Evolutionary conservation across 2,113 vertebrate species (phyloP).

Genomic region (Pelodiscus sinensis): DNA sequence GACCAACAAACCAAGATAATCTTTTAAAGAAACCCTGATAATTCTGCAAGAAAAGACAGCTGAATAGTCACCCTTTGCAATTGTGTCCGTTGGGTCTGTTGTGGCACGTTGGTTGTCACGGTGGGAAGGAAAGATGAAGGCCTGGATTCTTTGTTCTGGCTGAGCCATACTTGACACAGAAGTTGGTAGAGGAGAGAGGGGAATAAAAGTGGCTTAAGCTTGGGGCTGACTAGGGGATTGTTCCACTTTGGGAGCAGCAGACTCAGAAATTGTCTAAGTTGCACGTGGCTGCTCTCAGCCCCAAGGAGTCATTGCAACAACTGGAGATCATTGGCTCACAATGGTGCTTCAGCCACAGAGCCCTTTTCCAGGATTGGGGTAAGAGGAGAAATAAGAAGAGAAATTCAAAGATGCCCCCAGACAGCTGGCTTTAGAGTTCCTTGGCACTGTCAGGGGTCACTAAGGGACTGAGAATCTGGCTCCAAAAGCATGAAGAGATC

Average conservation of each 20-base stretch:
- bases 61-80: not conserved
- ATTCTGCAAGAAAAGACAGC: not conserved
- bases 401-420: not conserved
- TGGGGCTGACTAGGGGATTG: not conserved
- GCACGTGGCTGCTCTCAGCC: not conserved
- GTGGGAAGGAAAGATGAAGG: not conserved
- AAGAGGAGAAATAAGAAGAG: not conserved
- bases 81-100: not conserved
- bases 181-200: not conserved
- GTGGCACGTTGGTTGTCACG: not conserved
- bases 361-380: not conserved
- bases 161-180: not conserved
- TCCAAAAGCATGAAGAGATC: not conserved
- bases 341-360: not conserved
- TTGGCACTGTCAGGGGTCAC: not conserved
- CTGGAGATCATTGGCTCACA: not conserved
- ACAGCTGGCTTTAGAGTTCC: not conserved
- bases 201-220: not conserved
- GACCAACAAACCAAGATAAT: not conserved
- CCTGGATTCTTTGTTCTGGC: not conserved
- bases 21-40: not conserved
- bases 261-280: not conserved
- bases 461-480: not conserved
- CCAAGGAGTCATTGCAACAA: not conserved
- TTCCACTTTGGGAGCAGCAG: not conserved